phyloP scores from a whole-genome alignment of 1,140 invertebrate genomes.

The Pygmarrhopalites habei region DNA sequence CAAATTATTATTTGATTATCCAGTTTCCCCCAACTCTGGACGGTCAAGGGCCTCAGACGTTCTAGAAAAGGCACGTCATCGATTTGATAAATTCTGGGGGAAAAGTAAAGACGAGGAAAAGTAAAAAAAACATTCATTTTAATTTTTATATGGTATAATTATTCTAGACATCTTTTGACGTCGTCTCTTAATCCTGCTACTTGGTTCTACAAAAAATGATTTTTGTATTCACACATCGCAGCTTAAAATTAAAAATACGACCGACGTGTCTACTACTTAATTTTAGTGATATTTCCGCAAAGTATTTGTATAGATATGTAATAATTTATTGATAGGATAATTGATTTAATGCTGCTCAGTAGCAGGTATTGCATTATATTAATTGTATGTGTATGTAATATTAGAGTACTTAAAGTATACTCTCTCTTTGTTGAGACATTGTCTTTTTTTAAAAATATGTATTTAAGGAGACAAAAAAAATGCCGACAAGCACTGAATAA shows the following conservation, averaged over 20 bases:
- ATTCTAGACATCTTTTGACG: neutral
- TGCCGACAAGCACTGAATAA: no score
- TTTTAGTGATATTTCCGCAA: neutral
- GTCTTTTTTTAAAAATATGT: no score
- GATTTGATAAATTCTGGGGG: constrained; percentile 80
- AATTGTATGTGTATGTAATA: no score
- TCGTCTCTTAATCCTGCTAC: neutral
- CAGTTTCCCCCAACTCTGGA: constrained; percentile 41
- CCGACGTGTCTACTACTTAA: neutral
- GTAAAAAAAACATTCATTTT: constrained; percentile 10
- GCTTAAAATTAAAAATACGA: neutral
- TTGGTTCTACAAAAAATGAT: neutral
- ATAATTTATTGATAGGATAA: no score
- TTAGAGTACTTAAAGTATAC: no score
- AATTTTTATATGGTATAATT: neutral
- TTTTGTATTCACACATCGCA: neutral
- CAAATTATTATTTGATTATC: no score
- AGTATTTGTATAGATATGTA: neutral
- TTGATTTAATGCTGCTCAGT: no score
- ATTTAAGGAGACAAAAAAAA: no score
- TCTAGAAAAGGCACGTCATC: constrained; percentile 68
- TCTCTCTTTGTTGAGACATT: no score
- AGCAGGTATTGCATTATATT: no score
- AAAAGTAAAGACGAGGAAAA: constrained; percentile 40
- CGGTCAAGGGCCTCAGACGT: constrained; percentile 61